Base-by-base conservation (phyloP, 2,797 vertebrate genomes). In the Gymnodraco acuticeps region DNA sequence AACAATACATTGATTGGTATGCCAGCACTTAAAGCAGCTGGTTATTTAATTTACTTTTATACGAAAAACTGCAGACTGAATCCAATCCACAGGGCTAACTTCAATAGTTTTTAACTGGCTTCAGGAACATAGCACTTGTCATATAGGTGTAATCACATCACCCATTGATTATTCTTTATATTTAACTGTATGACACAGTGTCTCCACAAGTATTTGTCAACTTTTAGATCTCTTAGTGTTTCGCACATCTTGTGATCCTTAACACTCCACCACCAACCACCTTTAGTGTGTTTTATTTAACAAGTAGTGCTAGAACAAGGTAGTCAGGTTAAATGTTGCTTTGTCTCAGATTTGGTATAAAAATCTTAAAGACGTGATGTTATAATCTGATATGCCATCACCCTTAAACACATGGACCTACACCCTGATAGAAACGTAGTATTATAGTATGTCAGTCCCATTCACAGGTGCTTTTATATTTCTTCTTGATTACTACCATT, bases 1-100 rank as follows among this genome's bases (percentile, higher is more conserved):
- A 66, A 56, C 59, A 81, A 92, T 91, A 67, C 93, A 94, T 88
- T 85, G 86, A 95, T 90, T 77, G 82, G 90, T 95, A 95, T 94
- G 92, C 56, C 64, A 84, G 85, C 82, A 77, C 41, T 73, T 83
- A 78, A 9, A 61, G 52, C 73, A 75, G 83, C 56, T 2, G 13
- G 75, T 88, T 86, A 78, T 82, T 78, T 51, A 82, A 80, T 76
- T 52, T 10, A 81, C 64, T 87, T 91, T 88, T 85, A 52, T 84
- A 73, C 85, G 63, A 80, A 80, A 78, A 83, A 75, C 51, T 66
- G 58, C 76, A 70, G 75, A 89, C 77, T 80, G 72, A 86, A 74
- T 87, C 78, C 48, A 77, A 82, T 38, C 59, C 63, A 87, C 81
- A 86, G 75, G 83, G 89, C 81, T 87, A 68, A 80, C 84, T 80